phyloP scores from a whole-genome alignment of 1,140 invertebrate species.

The Atopsyche davidsoni region DNA sequence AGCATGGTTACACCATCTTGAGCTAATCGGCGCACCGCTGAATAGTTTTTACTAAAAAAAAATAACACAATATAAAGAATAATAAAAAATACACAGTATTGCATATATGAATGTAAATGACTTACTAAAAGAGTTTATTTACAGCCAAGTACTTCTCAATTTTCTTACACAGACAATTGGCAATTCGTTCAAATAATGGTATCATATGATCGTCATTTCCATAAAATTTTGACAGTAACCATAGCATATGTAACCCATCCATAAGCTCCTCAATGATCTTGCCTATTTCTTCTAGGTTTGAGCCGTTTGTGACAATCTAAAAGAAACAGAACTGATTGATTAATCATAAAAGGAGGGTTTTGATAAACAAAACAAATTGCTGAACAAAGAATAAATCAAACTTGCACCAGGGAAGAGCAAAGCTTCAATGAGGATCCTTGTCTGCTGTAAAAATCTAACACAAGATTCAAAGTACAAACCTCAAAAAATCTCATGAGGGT shows the following conservation, averaged over 20 bases:
- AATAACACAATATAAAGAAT: conserved; percentile 10
- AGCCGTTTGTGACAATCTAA: conserved; percentile 65
- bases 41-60: conserved; percentile 47
- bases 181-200: conserved; percentile 70
- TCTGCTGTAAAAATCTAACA: too few species aligned
- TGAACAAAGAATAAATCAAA: too few species aligned
- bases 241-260: conserved; percentile 77
- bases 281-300: conserved; percentile 63
- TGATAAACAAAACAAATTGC: too few species aligned
- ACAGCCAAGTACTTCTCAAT: conserved; percentile 66
- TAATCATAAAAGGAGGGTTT: too few species aligned
- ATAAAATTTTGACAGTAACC: conserved; percentile 72
- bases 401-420: too few species aligned
- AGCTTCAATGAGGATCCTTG: too few species aligned
- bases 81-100: background rate
- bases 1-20: conserved; percentile 61
- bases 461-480: too few species aligned
- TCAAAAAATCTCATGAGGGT: conserved; percentile 76
- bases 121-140: conserved; percentile 65
- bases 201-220: conserved; percentile 69
- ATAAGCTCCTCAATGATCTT: conserved; percentile 71
- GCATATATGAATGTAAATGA: too few species aligned
- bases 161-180: conserved; percentile 71
- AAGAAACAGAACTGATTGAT: conserved; percentile 28
- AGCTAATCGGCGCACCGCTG: conserved; percentile 49